phyloP scores from a whole-genome alignment of 2,888 invertebrate species.

The Chironomus tentans region DNA sequence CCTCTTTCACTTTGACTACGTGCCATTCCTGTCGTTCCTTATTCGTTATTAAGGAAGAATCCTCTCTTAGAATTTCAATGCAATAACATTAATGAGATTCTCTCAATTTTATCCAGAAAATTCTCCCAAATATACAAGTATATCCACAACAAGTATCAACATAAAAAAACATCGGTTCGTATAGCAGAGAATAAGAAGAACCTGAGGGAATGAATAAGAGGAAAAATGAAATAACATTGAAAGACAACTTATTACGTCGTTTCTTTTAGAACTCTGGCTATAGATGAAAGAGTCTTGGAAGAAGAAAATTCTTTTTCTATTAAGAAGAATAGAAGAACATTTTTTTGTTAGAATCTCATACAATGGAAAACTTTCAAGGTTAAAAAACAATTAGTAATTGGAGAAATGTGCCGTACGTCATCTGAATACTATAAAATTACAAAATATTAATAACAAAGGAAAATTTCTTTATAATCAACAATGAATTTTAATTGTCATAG shows the following conservation, averaged over 20 bases:
- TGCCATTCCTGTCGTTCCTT: background rate
- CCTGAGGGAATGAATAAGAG: background rate
- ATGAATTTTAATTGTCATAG: background rate
- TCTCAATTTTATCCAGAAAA: background rate
- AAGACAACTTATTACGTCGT: background rate
- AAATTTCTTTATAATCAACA: background rate
- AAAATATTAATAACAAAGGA: too few relatives aligned
- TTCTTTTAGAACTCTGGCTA: background rate
- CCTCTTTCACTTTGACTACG: background rate
- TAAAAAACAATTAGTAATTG: background rate
- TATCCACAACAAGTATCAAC: background rate
- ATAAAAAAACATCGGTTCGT: too few relatives aligned
- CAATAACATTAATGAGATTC: background rate
- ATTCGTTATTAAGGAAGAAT: background rate
- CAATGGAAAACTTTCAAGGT: background rate
- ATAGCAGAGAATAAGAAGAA: background rate
- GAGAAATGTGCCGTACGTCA: background rate
- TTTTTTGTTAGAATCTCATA: background rate
- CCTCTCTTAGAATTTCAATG: background rate
- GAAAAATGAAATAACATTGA: background rate
- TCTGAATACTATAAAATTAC: too few relatives aligned
- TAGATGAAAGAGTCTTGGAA: background rate
- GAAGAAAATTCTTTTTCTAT: background rate
- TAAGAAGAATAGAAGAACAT: background rate
- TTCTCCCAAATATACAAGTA: too few relatives aligned